phyloP scores from a whole-genome alignment of 2,888 invertebrate species.

The Amiota minor region DNA sequence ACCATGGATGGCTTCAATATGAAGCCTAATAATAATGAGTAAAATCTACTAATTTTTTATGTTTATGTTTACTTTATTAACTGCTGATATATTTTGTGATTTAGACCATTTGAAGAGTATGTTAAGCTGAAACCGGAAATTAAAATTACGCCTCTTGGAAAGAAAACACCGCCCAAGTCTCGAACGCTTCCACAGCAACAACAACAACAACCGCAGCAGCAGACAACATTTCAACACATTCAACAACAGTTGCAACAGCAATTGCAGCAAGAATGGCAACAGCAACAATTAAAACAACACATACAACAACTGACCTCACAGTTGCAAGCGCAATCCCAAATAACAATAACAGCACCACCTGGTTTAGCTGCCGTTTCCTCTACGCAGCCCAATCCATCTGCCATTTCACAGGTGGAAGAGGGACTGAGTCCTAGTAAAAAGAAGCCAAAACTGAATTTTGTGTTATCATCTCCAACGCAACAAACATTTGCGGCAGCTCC shows the following conservation, averaged over 20 bases:
- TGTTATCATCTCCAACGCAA: constrained; percentile 65
- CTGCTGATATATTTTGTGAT: constrained; percentile 12
- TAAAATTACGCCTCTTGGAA: constrained; percentile 69
- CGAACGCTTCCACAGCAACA: constrained; percentile 43
- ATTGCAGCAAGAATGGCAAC: constrained; percentile 48
- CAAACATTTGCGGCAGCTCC: constrained; percentile 46
- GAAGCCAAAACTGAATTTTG: constrained; percentile 72
- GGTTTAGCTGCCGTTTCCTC: constrained; percentile 37
- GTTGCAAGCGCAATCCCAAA: constrained; percentile 59
- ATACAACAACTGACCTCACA: constrained; percentile 60
- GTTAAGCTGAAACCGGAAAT: constrained; percentile 72
- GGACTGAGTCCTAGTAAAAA: constrained; percentile 60
- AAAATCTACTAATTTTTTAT: no score
- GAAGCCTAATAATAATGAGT: no score
- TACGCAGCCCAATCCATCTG: constrained; percentile 7
- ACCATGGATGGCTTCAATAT: no score
- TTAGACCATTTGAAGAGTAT: constrained; percentile 70
- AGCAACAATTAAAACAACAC: constrained; percentile 57
- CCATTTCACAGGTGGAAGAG: constrained; percentile 40
- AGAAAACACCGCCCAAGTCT: constrained; percentile 39
- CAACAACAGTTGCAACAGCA: constrained; percentile 46
- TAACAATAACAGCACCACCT: constrained; percentile 52
- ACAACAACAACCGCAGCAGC: constrained; percentile 45
- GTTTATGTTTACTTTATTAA: no score
- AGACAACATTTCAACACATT: constrained; percentile 41